Base-by-base conservation (phyloP, 2,797 vertebrate species). In the Clarias fuscus region DNA sequence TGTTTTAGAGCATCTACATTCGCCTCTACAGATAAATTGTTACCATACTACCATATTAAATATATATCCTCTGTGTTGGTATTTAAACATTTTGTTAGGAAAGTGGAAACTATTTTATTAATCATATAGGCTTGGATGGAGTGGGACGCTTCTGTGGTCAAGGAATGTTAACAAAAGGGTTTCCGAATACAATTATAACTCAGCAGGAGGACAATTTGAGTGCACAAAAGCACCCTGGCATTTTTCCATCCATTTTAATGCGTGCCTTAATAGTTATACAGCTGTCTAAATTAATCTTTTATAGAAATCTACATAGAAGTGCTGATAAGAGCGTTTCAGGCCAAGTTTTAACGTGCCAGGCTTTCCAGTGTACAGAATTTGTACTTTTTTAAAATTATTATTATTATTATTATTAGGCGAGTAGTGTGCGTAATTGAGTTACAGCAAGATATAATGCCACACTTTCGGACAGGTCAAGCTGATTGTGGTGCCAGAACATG, bases 401-500 rank as follows among this genome's bases (percentile, higher is more conserved):
- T 53, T 14, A 4, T 56, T 56, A 14, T 56, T 56, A 53, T 82
- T 64, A 27, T 85, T 53, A 65, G 48, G 65, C 18, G 22, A 18
- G 61, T 8, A 48, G 48, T 43, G 30, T 53, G 48, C 17, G 30
- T 82, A 43, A 62, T 72, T n/a, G 65, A 17, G 48, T 37, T 59
- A 33, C 22, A 65, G 20, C 11, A 22, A 71, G 81, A 83, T 72
- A 83, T 72, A 84, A 64, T 13, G 77, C 58, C 22, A 10, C 18
- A 61, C 30, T 53, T 37, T 77, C 64, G 33, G 30, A 71, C n/a
- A 37, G 83, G 79, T 83, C 80, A 88, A 14, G 13, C 84, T 84
- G 88, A 88, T 86, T 86, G 84, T 68, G 84, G 75, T 88, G 81
- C 86, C 82, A 85, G 40, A 53, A 81, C 72, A 84, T 81, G 80